phyloP scores from a whole-genome alignment of 92 coral and sea anemone species.

The Phenganax marumi region DNA sequence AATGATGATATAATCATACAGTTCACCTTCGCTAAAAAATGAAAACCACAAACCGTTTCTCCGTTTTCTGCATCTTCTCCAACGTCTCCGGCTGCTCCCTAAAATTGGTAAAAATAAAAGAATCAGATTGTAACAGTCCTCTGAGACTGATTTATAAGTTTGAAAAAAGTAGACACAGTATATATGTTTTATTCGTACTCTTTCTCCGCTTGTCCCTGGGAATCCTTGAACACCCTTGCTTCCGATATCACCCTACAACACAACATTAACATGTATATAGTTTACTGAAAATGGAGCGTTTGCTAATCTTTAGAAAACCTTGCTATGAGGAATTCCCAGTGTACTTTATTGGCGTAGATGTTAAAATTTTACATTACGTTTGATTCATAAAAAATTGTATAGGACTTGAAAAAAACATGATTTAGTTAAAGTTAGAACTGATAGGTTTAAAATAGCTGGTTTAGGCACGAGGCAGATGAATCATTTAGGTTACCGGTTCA shows the following conservation, averaged over 20 bases:
- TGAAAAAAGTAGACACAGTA: neutral
- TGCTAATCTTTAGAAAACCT: neutral
- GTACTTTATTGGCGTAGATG: too few species aligned
- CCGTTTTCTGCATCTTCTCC: conserved; percentile 71
- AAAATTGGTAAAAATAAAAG: conserved; percentile 6
- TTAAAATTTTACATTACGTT: too few species aligned
- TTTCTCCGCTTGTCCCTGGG: conserved; percentile 50
- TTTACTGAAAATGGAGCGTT: neutral
- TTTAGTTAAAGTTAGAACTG: too few species aligned
- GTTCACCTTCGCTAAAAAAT: neutral
- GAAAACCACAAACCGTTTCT: conserved; percentile 59
- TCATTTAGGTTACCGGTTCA: neutral
- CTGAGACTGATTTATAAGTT: too few species aligned
- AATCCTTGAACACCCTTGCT: conserved; percentile 54
- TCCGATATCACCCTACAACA: conserved; percentile 54
- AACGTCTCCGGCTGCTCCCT: conserved; percentile 61
- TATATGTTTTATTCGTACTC: neutral
- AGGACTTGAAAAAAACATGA: too few species aligned
- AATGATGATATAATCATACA: neutral
- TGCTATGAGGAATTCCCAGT: too few species aligned
- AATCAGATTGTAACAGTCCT: neutral
- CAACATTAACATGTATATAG: neutral
- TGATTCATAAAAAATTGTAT: too few species aligned
- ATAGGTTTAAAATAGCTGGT: too few species aligned
- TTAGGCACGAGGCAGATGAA: too few species aligned